Evolutionary conservation across 2,888 invertebrate genomes (phyloP).

Genomic region (Parasteatoda lunata): DNA sequence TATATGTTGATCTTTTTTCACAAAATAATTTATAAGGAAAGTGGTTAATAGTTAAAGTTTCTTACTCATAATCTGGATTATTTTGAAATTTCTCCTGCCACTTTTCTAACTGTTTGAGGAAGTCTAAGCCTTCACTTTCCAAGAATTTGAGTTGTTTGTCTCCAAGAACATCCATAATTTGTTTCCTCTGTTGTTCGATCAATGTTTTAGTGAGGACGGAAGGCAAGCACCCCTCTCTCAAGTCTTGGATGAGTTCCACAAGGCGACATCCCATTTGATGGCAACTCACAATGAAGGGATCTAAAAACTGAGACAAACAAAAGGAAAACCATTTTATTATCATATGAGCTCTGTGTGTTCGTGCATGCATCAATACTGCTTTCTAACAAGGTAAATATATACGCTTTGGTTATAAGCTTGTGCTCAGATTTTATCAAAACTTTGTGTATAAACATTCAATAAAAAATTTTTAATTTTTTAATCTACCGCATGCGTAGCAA

Average conservation of each 20-base stretch:
- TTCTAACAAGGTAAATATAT: too few relatives aligned
- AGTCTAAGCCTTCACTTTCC: constrained; percentile 80
- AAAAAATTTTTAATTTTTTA: too few relatives aligned
- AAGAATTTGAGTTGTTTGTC: constrained; percentile 80
- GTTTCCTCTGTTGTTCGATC: constrained; percentile 78
- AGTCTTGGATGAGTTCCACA: constrained; percentile 80
- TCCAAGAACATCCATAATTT: constrained; percentile 79
- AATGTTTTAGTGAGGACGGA: constrained; percentile 71
- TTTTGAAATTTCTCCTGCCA: constrained; percentile 75
- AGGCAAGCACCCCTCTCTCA: constrained; percentile 77
- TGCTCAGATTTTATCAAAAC: too few relatives aligned
- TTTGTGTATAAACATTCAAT: too few relatives aligned
- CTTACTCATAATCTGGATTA: constrained; percentile 77
- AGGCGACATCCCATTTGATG: constrained; percentile 50
- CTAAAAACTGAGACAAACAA: constrained; percentile 49
- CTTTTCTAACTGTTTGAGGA: constrained; percentile 78
- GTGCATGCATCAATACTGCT: too few relatives aligned
- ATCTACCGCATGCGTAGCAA: too few relatives aligned
- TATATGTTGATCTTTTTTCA: too few relatives aligned
- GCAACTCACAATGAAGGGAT: constrained; percentile 59
- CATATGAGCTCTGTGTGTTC: too few relatives aligned
- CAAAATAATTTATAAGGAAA: too few relatives aligned
- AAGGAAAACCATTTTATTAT: too few relatives aligned
- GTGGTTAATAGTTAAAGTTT: too few relatives aligned
- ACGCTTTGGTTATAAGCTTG: too few relatives aligned